Evolutionary conservation across 2,797 vertebrate species (phyloP).

Genomic region (Phalloptychus januarius): DNA sequence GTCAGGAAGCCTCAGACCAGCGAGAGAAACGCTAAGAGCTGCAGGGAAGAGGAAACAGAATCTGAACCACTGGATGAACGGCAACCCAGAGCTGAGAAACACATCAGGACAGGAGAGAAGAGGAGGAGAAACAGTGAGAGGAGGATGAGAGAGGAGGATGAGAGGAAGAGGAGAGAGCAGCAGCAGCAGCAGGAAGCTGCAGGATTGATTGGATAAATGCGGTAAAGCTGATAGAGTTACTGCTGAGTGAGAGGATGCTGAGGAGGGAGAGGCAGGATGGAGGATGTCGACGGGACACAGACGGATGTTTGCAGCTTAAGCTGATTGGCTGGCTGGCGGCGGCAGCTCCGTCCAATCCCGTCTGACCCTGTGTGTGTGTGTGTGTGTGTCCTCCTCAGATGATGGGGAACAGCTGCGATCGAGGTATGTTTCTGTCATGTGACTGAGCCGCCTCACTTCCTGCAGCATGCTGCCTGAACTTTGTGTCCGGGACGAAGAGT

Average conservation of each 20-base stretch:
- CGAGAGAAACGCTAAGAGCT: background rate
- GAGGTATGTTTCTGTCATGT: conserved; percentile 83
- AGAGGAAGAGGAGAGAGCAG: conserved; percentile 8
- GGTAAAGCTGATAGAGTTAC: conserved; percentile 78
- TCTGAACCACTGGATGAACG: conserved; percentile 19
- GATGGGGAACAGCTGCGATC: conserved; percentile 97
- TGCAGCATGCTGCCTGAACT: conserved; percentile 54
- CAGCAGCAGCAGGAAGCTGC: conserved; percentile 79
- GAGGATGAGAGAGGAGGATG: conserved; percentile 8
- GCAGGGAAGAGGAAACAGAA: background rate
- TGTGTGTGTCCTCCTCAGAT: conserved; percentile 76
- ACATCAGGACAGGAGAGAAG: conserved; percentile 48
- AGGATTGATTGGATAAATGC: conserved; percentile 93
- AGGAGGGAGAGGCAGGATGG: conserved; percentile 65
- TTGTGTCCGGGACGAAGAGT: conserved; percentile 9
- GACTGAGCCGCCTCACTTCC: conserved; percentile 45
- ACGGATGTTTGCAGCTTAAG: conserved; percentile 50
- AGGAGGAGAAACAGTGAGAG: conserved; percentile 7
- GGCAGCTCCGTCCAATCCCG: conserved; percentile 62
- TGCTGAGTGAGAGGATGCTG: conserved; percentile 45
- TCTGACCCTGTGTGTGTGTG: conserved; percentile 53
- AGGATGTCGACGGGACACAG: conserved; percentile 50
- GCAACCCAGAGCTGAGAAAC: conserved; percentile 50
- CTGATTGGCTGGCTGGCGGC: conserved; percentile 70
- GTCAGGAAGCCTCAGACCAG: background rate